Percentiles rank a stretch among this genome's conserved stretches.
Evolutionary conservation across 2,888 invertebrate genomes (phyloP).

Genomic region (Monochamus alternatus): DNA sequence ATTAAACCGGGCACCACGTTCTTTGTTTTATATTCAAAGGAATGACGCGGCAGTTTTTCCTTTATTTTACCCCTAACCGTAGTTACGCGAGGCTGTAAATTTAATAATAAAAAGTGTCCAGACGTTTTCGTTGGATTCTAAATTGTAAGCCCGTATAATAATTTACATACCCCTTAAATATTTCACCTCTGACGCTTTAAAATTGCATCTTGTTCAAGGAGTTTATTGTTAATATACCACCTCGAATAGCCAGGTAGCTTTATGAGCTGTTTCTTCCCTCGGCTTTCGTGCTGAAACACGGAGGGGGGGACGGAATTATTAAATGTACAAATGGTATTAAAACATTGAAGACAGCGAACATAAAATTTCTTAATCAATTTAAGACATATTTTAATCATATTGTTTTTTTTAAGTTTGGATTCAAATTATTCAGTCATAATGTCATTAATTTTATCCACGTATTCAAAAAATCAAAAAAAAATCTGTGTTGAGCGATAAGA

Average conservation of each 20-base stretch:
- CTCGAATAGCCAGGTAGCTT: neutral
- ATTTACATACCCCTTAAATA: conserved; percentile 13
- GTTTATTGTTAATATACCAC: conserved; percentile 3
- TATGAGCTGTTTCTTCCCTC: neutral
- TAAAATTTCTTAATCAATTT: too few species aligned
- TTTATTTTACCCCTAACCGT: conserved; percentile 10
- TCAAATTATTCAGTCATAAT: too few species aligned
- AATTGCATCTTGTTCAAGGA: conserved; percentile 13
- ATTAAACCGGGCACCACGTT: conserved; percentile 6
- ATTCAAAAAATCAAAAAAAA: too few species aligned
- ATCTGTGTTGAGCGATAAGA: too few species aligned
- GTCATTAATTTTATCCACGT: too few species aligned
- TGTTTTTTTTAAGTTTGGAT: too few species aligned
- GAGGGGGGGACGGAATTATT: neutral
- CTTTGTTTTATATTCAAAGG: conserved; percentile 11
- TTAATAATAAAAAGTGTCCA: conserved; percentile 12
- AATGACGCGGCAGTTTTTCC: conserved; percentile 10
- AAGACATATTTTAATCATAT: too few species aligned
- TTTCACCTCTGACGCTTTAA: conserved; percentile 12
- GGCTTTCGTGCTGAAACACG: neutral
- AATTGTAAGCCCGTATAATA: conserved; percentile 5
- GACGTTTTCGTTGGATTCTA: conserved; percentile 12
- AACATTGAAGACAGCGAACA: too few species aligned
- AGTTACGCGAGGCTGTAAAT: conserved; percentile 8
- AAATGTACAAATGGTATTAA: neutral